Conservation (phyloP, 1,140 invertebrate species). For the Leptoteleia sp. region DNA sequence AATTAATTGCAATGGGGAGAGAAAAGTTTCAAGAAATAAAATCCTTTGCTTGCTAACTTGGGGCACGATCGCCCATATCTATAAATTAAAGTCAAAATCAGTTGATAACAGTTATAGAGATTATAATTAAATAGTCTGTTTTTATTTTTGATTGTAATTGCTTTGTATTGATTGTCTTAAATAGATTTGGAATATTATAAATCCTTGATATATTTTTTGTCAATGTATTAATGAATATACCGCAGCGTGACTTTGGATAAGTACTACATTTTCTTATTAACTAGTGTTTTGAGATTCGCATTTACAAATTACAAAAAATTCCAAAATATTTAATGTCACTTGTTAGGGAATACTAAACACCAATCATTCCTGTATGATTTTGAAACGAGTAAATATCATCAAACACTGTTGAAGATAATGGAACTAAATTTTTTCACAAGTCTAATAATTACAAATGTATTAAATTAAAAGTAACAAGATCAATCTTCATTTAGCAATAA, state of each 20-base stretch:
- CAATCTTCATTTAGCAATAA: no score
- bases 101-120: no score
- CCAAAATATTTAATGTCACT: constrained; percentile 38
- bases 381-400: constrained; percentile 31
- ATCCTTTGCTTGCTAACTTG: no score
- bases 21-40: no score
- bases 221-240: constrained; percentile 28
- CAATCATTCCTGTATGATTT: constrained; percentile 19
- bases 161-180: no score
- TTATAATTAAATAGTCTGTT: no score
- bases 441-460: not conserved
- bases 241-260: constrained; percentile 9
- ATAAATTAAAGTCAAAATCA: no score
- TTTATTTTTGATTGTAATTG: no score
- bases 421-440: not conserved
- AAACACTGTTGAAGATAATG: constrained; percentile 26
- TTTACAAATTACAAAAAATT: constrained; percentile 36
- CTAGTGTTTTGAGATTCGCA: constrained; percentile 1
- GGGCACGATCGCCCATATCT: no score
- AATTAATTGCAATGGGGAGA: no score
- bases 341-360: constrained; percentile 10
- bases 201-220: no score
- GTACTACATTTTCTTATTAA: constrained; percentile 3
- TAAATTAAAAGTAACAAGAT: not conserved
- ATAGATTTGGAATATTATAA: no score